These are phyloP conservation scores for Apomyelois bistriatella DNA, from an alignment of 2,888 invertebrate genomes.

Conservation along the genomic window DNA sequence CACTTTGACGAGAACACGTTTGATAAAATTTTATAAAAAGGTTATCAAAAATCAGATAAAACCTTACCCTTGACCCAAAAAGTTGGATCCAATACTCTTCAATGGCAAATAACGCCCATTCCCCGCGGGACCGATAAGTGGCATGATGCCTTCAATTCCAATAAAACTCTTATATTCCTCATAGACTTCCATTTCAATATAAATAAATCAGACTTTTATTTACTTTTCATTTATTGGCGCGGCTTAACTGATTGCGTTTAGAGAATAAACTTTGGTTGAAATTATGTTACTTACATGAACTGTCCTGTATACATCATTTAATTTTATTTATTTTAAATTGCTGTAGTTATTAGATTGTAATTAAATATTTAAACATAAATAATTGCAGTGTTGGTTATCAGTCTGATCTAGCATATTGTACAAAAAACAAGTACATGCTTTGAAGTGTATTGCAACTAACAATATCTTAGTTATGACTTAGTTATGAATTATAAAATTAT, in stretches of 20 bases:
- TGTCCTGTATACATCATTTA: too few species aligned
- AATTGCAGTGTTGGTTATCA: too few species aligned
- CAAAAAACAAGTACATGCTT: too few species aligned
- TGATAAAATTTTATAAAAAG: neutral
- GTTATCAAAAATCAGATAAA: constrained; percentile 8
- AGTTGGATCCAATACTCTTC: constrained; percentile 20
- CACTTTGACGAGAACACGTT: neutral
- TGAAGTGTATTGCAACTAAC: too few species aligned
- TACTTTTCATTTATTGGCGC: constrained; percentile 40
- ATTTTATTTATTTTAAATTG: too few species aligned
- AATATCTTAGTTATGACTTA: too few species aligned
- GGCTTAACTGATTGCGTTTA: neutral
- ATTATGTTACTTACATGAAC: too few species aligned
- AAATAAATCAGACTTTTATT: constrained; percentile 48
- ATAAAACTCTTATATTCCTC: constrained; percentile 48
- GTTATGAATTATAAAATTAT: too few species aligned
- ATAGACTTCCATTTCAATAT: constrained; percentile 43
- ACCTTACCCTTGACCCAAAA: constrained; percentile 18
- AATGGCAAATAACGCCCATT: constrained; percentile 20
- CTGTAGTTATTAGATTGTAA: too few species aligned
- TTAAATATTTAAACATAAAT: too few species aligned
- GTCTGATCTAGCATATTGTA: too few species aligned
- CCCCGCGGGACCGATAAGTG: constrained; percentile 39
- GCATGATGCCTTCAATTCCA: constrained; percentile 42
- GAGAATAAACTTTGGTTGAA: too few species aligned